Percentiles rank a stretch among this genome's conserved stretches.
Conservation (phyloP, 2,888 invertebrate species). For the Philopedon plagiatum region DNA sequence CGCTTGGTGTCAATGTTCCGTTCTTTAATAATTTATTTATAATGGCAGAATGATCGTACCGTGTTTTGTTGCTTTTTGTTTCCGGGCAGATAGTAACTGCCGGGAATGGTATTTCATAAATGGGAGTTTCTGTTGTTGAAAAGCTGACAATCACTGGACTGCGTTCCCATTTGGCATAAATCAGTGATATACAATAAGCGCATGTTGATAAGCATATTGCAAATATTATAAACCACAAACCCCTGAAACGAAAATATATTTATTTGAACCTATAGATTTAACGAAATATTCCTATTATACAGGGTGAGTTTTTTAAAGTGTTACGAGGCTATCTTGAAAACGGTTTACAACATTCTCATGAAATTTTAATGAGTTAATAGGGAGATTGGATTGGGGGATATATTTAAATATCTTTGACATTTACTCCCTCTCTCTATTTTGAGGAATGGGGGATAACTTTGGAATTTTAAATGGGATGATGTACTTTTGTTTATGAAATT, state of each 20-base stretch:
- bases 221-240: slow-evolving; percentile 25
- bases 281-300: too few species aligned
- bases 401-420: too few species aligned
- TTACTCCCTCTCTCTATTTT: too few species aligned
- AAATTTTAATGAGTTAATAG: too few species aligned
- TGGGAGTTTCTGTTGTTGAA: slow-evolving; percentile 78
- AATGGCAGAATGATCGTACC: slow-evolving; percentile 76
- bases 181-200: slow-evolving; percentile 14
- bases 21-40: slow-evolving; percentile 64
- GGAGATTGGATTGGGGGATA: too few species aligned
- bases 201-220: slow-evolving; percentile 15
- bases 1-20: slow-evolving; percentile 68
- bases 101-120: slow-evolving; percentile 72
- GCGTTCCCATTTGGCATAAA: slow-evolving; percentile 65
- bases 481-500: too few species aligned
- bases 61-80: slow-evolving; percentile 67
- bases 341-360: too few species aligned
- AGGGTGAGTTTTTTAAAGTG: too few species aligned
- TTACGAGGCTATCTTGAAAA: too few species aligned
- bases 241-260: slow-evolving; percentile 20
- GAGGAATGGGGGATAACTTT: too few species aligned
- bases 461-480: too few species aligned
- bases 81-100: slow-evolving; percentile 64
- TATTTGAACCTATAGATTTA: too few species aligned
- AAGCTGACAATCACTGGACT: slow-evolving; percentile 83